Evolutionary conservation across 2,113 vertebrate species (phyloP), one percentile per base, ranked within the genome.

Genomic region (Pedetes capensis): DNA sequence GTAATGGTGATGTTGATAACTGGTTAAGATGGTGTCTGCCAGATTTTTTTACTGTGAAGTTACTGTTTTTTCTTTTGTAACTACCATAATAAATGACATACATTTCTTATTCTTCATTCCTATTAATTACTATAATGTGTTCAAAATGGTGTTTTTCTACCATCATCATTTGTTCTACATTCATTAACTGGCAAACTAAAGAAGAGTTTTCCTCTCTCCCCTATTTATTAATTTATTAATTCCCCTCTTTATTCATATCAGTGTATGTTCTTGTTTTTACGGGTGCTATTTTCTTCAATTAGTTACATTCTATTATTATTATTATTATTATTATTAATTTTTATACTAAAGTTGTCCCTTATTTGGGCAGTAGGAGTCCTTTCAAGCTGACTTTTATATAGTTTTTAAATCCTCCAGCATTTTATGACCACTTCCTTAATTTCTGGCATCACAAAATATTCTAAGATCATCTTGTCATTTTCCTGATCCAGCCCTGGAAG

Each of bases 111-210:
- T 87, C 39, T 59, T 74, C 66, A 61, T 53, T 79, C 51, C 8
- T 76, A 39, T 80, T 85, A 66, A 89, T 61, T 72, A 61, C 27
- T 81, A 11, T 66, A 64, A 64, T 69, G n/a, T 86, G 85, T 95
- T 74, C 7, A 90, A 92, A 86, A 82, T 39, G 34, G 27, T 95
- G 37, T 51, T 44, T 87, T 90, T 93, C 47, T 93, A 42, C 5
- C 39, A 63, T 71, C 29, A 55, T 89, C 5, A 42, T 90, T 82
- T 13, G 22, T 87, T 80, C 55, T 76, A 16, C 42, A 71, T 76
- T 89, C 71, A 68, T 71, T 87, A 61, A 86, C 42, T 95, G 61
- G 22, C 12, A 76, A 71, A 69, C n/a, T 64, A 90, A 87, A 71
- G 59, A 55, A 80, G 81, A 95, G 7, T 12, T 66, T 79, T 55